Evolutionary conservation across 2,113 vertebrate genomes (phyloP).

Genomic region (Heterotilapia buettikoferi): DNA sequence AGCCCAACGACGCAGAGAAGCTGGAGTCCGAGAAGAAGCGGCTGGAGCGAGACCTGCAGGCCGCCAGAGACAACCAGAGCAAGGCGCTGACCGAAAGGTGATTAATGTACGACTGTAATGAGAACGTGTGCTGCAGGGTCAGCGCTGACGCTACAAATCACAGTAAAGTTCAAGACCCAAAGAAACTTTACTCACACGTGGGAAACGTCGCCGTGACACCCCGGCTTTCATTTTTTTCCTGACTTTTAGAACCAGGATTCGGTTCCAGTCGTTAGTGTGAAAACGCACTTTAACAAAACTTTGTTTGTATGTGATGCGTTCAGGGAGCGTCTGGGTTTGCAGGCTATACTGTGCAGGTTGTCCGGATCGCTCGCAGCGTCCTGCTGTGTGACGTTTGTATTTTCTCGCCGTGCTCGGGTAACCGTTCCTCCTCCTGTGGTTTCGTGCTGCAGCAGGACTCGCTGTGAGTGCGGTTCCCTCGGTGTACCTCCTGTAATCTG

Average conservation of each 20-base stretch:
- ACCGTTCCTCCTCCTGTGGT: not conserved
- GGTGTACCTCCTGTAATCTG: not conserved
- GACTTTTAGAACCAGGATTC: not conserved
- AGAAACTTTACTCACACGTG: not conserved
- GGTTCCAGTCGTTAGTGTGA: not conserved
- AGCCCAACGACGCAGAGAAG: slow-evolving; percentile 81
- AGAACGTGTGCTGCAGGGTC: not conserved
- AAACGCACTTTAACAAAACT: not conserved
- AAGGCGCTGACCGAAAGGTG: slow-evolving; percentile 92
- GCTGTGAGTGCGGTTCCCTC: not conserved
- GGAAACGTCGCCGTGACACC: not conserved
- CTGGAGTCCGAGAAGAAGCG: slow-evolving; percentile 84
- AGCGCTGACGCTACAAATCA: rapidly evolving
- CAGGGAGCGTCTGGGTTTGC: not conserved
- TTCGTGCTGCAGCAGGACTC: not conserved
- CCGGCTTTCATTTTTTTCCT: not conserved
- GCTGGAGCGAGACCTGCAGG: slow-evolving; percentile 90
- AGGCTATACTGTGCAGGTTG: not conserved
- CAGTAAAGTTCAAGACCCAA: not conserved
- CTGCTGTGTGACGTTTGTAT: not conserved
- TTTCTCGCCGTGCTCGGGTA: not conserved
- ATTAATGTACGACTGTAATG: not conserved
- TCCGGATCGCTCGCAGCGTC: not conserved
- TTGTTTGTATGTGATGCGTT: not conserved
- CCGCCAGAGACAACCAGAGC: slow-evolving; percentile 92